These are phyloP conservation scores for Ptyas mucosa DNA, from an alignment of 2,113 vertebrate genomes.

Conservation along the genomic window DNA sequence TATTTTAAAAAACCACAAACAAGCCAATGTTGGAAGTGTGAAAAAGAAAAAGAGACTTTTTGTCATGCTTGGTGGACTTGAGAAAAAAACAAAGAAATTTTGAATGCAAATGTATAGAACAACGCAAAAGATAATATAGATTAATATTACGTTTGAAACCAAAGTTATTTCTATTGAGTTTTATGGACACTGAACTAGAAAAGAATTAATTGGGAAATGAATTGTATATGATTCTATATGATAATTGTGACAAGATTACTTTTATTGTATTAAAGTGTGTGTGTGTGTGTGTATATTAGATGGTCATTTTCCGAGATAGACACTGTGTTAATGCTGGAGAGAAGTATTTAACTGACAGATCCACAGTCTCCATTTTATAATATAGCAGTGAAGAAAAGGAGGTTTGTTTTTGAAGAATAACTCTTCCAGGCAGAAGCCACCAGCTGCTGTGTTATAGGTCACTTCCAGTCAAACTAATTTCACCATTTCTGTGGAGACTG, in stretches of 20 bases:
- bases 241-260: not conserved
- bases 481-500: not conserved
- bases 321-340: not conserved
- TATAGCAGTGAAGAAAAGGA: not conserved
- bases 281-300: too few relatives aligned
- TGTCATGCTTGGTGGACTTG: not conserved
- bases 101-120: not conserved
- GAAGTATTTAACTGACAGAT: not conserved
- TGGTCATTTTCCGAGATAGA: not conserved
- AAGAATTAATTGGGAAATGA: not conserved
- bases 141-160: not conserved
- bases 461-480: constrained; percentile 24
- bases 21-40: not conserved
- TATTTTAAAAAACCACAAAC: not conserved
- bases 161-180: not conserved
- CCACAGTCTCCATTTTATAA: not conserved
- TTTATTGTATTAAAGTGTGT: too few relatives aligned
- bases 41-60: not conserved
- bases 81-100: not conserved
- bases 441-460: not conserved
- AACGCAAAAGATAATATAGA: not conserved
- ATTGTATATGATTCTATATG: not conserved
- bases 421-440: not conserved
- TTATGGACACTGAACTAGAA: not conserved
- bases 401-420: not conserved